Evolutionary conservation across 2,113 vertebrate genomes (phyloP).

Genomic region (Ginglymostoma cirratum): DNA sequence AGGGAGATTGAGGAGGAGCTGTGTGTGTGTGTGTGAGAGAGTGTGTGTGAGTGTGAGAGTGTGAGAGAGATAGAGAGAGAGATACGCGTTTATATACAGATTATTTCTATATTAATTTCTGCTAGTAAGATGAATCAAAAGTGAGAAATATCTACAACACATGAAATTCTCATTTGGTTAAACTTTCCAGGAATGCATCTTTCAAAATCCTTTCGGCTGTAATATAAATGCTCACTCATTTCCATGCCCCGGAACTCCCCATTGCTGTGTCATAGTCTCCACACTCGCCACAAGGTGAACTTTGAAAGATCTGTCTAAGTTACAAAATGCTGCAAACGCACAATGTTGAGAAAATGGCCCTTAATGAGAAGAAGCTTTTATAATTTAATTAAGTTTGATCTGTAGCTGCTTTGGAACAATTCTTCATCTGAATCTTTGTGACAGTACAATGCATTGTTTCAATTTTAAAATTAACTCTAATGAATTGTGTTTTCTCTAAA

Average conservation of each 20-base stretch:
- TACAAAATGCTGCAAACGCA: not conserved
- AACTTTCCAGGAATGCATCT: not conserved
- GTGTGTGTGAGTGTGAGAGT: not conserved
- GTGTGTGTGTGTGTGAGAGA: not conserved
- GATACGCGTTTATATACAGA: no score
- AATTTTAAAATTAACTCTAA: not conserved
- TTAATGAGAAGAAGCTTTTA: not conserved
- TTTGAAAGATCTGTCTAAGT: not conserved
- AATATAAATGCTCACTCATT: not conserved
- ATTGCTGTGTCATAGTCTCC: not conserved
- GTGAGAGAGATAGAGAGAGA: no score
- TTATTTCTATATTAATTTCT: not conserved
- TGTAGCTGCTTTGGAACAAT: not conserved
- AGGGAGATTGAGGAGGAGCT: not conserved
- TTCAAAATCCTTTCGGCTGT: not conserved
- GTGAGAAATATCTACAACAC: not conserved
- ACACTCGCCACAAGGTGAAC: not conserved
- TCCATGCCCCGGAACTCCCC: not conserved
- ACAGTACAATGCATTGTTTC: conserved; percentile 11
- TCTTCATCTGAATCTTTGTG: not conserved
- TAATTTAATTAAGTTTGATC: not conserved
- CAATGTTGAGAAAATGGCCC: not conserved
- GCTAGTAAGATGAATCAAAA: not conserved
- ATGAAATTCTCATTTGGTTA: not conserved
- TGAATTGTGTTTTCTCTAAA: not conserved